Percentiles rank a stretch among this genome's conserved stretches.
These are phyloP conservation scores for Darevskia mixta DNA, from an alignment of 2,797 vertebrate species.

Conservation along the genomic window DNA sequence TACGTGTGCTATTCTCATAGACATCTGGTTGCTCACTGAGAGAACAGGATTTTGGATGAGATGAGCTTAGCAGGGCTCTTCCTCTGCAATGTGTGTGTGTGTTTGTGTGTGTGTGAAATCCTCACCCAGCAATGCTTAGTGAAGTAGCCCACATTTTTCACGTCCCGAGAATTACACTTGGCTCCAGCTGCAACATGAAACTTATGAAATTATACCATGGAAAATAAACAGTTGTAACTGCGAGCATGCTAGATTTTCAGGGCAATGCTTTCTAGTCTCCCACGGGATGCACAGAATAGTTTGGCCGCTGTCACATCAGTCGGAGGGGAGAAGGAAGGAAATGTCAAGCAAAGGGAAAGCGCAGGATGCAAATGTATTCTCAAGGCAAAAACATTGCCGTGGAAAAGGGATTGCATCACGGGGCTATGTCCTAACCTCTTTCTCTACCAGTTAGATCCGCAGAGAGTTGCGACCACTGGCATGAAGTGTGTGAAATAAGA, in stretches of 20 bases:
- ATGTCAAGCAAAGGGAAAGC: constrained; percentile 56
- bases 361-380: constrained; percentile 41
- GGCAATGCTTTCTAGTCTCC: constrained; percentile 51
- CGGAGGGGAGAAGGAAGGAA: constrained; percentile 45
- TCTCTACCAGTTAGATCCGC: constrained; percentile 33
- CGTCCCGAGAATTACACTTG: constrained; percentile 11
- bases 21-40: too few relatives aligned
- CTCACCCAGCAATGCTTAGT: neutral
- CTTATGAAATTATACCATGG: constrained; percentile 16
- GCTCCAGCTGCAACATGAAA: constrained; percentile 22
- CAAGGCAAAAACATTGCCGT: neutral
- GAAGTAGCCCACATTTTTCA: constrained; percentile 7
- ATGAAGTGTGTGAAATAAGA: constrained; percentile 36
- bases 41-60: too few relatives aligned
- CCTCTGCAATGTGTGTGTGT: too few relatives aligned
- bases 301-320: constrained; percentile 35
- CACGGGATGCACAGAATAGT: constrained; percentile 47
- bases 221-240: constrained; percentile 14
- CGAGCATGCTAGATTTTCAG: constrained; percentile 39
- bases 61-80: too few relatives aligned
- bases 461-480: constrained; percentile 18
- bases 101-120: too few relatives aligned
- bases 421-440: constrained; percentile 24
- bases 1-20: neutral
- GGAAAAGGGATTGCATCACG: constrained; percentile 35